These are phyloP conservation scores for Drosophila anomelani DNA, from an alignment of 2,888 invertebrate species.

Conservation along the genomic window DNA sequence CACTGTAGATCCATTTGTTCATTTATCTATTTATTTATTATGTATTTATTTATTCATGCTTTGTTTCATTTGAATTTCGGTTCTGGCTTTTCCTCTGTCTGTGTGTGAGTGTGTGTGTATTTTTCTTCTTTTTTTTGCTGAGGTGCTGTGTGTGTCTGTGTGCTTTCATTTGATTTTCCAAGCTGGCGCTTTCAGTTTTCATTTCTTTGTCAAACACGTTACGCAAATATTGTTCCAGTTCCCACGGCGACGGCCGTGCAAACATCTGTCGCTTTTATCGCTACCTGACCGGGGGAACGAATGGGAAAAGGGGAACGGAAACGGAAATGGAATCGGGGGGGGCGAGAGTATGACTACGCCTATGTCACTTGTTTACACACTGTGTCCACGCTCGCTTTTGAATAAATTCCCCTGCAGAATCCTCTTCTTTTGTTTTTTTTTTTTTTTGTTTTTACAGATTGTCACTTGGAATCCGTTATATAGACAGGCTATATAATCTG, in stretches of 20 bases:
- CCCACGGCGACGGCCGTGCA: constrained; percentile 72
- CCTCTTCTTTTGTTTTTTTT: neutral
- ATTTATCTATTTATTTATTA: constrained; percentile 32
- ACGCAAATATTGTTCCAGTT: constrained; percentile 80
- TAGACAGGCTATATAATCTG: neutral
- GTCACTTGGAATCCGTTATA: constrained; percentile 1
- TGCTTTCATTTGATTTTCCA: constrained; percentile 77
- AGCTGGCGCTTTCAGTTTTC: constrained; percentile 79
- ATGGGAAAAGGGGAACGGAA: constrained; percentile 24
- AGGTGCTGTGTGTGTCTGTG: constrained; percentile 22
- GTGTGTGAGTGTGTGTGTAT: neutral
- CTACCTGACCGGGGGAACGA: constrained; percentile 44
- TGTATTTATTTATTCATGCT: constrained; percentile 56
- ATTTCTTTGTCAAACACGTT: constrained; percentile 80
- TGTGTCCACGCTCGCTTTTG: constrained; percentile 32
- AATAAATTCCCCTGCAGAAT: neutral
- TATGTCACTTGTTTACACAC: constrained; percentile 32
- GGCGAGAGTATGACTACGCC: constrained; percentile 15
- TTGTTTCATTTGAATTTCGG: constrained; percentile 44
- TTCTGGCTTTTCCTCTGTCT: constrained; percentile 25
- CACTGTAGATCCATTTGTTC: constrained; percentile 7
- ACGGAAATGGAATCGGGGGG: constrained; percentile 14
- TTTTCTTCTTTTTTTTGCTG: neutral
- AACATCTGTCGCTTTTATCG: constrained; percentile 63
- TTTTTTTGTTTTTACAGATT: neutral